Base-by-base conservation (phyloP, 2,888 invertebrate species). In the Halictus ligatus region DNA sequence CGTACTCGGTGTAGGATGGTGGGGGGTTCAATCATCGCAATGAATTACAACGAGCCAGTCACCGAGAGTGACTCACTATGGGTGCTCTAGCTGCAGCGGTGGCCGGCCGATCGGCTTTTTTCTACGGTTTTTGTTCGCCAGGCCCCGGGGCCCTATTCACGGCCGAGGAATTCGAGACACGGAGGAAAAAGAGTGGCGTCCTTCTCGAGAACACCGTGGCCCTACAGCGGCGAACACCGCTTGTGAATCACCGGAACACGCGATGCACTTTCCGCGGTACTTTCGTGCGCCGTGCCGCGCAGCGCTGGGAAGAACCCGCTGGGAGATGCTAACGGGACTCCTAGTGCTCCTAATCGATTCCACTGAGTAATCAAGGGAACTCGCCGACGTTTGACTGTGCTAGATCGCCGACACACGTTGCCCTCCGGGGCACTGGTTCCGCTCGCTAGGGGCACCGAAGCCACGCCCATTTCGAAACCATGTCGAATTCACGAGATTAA, bases 41-140 rank as follows among this genome's bases (percentile, higher is more conserved):
- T 93, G 93, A 93, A 93, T 93, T 93, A 93, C 93, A 93, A 92
- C 92, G 91, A 93, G 90, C 91, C 91, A 92, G 91, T 91, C 93
- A 90, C 90, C 88, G 86, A 85, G 88, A 89, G 89, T 93, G 93
- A 91, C 89, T 92, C 91, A 91, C 91, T 81, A 75, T 80, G 76
- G 83, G 54, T 86, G 86, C 83, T 79, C 84, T 80, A 72, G 87
- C 77, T 69, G 81, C 60, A n/a, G 21, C 84, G 75, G 74, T 72
- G 73, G 73, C 80, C 86, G 90, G 88, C 90, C 86, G 82, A 83
- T 80, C 73, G 81, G 81, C 50, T 83, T 82, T 85, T 69, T 67
- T 67, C 67, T 35, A 18, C 8, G 29, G 29, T 67, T 67, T 67
- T 67, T 35, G 29, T 67, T 18, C 67, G 35, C 60, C 67, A 3